Conservation (phyloP, 2,888 invertebrate species). For the Agrenia bidenticulata region DNA sequence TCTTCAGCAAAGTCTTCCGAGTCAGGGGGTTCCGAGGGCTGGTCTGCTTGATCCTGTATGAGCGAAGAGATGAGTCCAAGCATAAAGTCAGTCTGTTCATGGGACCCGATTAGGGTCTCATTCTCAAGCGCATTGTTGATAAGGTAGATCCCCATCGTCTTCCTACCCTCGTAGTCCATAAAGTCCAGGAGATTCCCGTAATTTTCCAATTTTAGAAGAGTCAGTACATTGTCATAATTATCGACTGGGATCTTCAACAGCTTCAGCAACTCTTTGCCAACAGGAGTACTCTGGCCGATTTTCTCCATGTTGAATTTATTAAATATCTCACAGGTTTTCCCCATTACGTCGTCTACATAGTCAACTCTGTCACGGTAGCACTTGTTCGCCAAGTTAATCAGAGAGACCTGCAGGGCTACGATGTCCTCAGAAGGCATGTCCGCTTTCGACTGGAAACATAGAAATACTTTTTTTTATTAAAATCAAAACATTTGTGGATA, state of each 20-base stretch:
- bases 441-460: constrained; percentile 70
- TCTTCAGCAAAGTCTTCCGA: constrained; percentile 95
- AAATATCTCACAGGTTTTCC: constrained; percentile 87
- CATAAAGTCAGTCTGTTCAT: constrained; percentile 68
- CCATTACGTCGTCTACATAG: constrained; percentile 92
- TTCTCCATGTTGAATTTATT: constrained; percentile 81
- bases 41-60: constrained; percentile 80
- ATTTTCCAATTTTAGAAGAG: constrained; percentile 80
- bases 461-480: constrained; percentile 5
- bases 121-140: constrained; percentile 87
- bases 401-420: constrained; percentile 88
- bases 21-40: constrained; percentile 70
- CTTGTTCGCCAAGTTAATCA: constrained; percentile 91
- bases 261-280: constrained; percentile 89
- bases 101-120: constrained; percentile 81
- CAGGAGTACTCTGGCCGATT: constrained; percentile 74
- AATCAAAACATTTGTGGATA: constrained; percentile 11
- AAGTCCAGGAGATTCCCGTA: constrained; percentile 82
- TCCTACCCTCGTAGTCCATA: constrained; percentile 83
- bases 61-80: constrained; percentile 75
- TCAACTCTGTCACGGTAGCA: constrained; percentile 93
- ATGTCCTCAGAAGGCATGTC: constrained; percentile 97
- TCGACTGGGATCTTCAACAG: constrained; percentile 92
- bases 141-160: constrained; percentile 82
- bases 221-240: constrained; percentile 87